Conservation (phyloP, 2,113 vertebrate genomes). For the Ophthalmolycus amberensis region DNA sequence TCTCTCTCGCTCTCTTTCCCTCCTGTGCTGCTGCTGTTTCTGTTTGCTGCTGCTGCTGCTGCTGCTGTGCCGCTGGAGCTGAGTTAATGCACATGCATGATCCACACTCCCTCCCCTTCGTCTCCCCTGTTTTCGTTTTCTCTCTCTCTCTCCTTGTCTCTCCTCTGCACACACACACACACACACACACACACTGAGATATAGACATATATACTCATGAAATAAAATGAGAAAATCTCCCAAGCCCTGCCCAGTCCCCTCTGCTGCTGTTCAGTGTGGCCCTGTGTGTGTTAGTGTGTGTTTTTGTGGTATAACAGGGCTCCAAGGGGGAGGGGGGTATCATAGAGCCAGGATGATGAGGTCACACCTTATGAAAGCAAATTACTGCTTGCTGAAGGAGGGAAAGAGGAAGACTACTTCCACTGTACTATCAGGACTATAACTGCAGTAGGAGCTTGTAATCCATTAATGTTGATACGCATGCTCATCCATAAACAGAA, state of each 20-base stretch:
- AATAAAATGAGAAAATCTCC: slow-evolving; percentile 71
- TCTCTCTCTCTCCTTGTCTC: slow-evolving; percentile 57
- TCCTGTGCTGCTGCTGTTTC: slow-evolving; percentile 74
- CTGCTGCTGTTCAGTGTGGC: slow-evolving; percentile 46
- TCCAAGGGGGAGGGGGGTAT: slow-evolving; percentile 83
- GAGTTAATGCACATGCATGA: slow-evolving; percentile 86
- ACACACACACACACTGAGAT: slow-evolving; percentile 26
- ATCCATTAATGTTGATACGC: slow-evolving; percentile 11
- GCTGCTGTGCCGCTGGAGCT: slow-evolving; percentile 78
- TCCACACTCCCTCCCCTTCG: slow-evolving; percentile 76
- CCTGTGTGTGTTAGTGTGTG: slow-evolving; percentile 4
- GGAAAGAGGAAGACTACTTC: slow-evolving; percentile 73
- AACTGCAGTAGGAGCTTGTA: slow-evolving; percentile 27
- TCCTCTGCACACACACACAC: slow-evolving; percentile 56
- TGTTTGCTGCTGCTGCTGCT: slow-evolving; percentile 73
- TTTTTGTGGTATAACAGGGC: slow-evolving; percentile 71
- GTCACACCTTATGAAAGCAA: slow-evolving; percentile 94
- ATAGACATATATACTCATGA: slow-evolving; percentile 45
- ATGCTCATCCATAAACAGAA: slow-evolving; percentile 29
- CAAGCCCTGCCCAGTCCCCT: slow-evolving; percentile 69
- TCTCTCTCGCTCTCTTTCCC: slow-evolving; percentile 68
- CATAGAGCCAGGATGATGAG: slow-evolving; percentile 90
- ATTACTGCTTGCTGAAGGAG: slow-evolving; percentile 87
- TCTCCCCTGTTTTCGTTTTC: slow-evolving; percentile 69
- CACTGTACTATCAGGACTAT: slow-evolving; percentile 42